Base-by-base conservation (phyloP, 2,113 vertebrate species). In the Epinephelus moara region DNA sequence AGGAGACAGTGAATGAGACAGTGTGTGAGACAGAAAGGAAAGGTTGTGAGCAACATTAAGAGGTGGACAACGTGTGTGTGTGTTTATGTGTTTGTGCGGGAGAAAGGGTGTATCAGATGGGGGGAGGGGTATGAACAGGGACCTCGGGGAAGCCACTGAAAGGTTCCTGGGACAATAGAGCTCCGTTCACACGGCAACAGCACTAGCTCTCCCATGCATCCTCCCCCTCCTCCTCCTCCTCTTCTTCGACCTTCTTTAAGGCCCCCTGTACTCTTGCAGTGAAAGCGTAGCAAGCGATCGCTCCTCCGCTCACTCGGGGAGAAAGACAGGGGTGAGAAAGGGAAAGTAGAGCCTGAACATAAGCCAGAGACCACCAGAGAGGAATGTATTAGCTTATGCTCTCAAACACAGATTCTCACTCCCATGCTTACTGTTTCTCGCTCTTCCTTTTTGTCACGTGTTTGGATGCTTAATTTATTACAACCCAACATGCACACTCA, bases 161-260 rank as follows among this genome's bases (percentile, higher is more conserved):
- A 95, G 93, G 92, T 95, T 96, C 93, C 87, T 15, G 89, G 95
- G 94, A 96, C 95, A 96, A 96, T 95, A 88, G 94, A 81, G 88
- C 92, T 87, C 89, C 93, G 94, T 96, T 96, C 94, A 95, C 95
- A 95, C 84, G 93, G 94, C 93, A 95, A 96, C 95, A 91, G 93
- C 85, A 15, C 86, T 50, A 89, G 94, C 81, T 95, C 90, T 94
- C 87, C 84, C 84, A 90, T 93, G 94, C 90, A 94, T 93, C 75
- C 75, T 70, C 83, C 83, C 60, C 69, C 89, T 49, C 85, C 74
- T 81, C 66, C 60, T 78, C 69, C 79, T 80, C 37, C 66, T 84
- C 84, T 70, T 68, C 85, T 62, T 82, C 85, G 62, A 88, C 89
- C 88, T 92, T 87, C 85, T 88, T 93, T 89, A 91, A 91, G 80